Conservation (phyloP, 2,797 vertebrate genomes). For the Anniella stebbinsi region DNA sequence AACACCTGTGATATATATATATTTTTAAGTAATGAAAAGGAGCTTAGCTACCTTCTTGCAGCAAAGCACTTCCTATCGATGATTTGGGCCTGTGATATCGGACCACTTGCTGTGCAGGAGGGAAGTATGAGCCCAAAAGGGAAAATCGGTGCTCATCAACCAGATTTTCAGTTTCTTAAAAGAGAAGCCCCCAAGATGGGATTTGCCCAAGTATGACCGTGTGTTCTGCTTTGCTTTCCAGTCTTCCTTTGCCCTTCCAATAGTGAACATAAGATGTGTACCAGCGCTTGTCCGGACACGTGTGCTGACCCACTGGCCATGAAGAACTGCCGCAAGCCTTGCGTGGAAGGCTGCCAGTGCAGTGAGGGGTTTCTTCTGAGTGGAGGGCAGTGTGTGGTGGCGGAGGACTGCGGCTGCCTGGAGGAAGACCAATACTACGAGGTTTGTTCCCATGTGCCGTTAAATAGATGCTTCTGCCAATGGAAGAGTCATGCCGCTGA, state of each 20-base stretch:
- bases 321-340: constrained; percentile 78
- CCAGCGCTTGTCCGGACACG: constrained; percentile 81
- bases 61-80: not conserved
- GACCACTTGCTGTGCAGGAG: not conserved
- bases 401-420: constrained; percentile 85
- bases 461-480: not conserved
- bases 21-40: too few relatives aligned
- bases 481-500: not conserved
- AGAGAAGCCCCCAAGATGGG: not conserved
- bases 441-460: constrained; percentile 36
- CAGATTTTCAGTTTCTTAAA: not conserved
- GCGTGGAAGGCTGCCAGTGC: constrained; percentile 86
- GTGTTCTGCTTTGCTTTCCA: constrained; percentile 55
- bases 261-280: constrained; percentile 84
- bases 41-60: not conserved
- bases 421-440: constrained; percentile 77
- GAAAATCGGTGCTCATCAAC: too few relatives aligned
- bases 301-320: constrained; percentile 76
- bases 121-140: not conserved
- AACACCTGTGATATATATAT: not conserved
- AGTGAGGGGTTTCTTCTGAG: constrained; percentile 82
- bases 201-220: not conserved
- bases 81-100: not conserved
- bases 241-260: constrained; percentile 80
- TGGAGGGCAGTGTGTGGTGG: constrained; percentile 79